phyloP scores from a whole-genome alignment of 2,797 vertebrate genomes.

The Anguilla pacifica region DNA sequence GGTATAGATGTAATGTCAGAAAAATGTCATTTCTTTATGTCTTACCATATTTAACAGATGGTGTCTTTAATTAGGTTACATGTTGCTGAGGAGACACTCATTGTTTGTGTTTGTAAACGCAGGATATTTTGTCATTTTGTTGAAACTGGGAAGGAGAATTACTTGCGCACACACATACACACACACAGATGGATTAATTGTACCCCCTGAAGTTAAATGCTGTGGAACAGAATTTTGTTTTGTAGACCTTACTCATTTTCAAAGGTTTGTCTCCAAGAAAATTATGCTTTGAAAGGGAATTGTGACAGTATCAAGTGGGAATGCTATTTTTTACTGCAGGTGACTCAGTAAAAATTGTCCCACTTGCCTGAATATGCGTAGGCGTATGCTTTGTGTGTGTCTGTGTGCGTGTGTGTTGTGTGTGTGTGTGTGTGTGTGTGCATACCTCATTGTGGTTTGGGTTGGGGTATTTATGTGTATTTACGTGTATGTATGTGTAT shows the following conservation, averaged over 20 bases:
- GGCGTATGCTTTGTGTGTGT: neutral
- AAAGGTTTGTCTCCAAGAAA: conserved; percentile 70
- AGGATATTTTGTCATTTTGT: conserved; percentile 38
- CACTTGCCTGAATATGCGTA: conserved; percentile 49
- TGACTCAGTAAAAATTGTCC: conserved; percentile 70
- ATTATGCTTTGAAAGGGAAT: conserved; percentile 69
- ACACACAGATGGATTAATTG: conserved; percentile 57
- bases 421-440: conserved; percentile 26
- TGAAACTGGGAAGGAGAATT: conserved; percentile 8
- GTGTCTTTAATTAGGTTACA: conserved; percentile 76
- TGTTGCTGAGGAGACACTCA: conserved; percentile 69
- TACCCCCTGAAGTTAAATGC: conserved; percentile 60
- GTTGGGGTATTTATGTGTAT: conserved; percentile 43
- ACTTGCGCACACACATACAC: conserved; percentile 11
- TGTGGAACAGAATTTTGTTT: conserved; percentile 60
- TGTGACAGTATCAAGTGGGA: conserved; percentile 62
- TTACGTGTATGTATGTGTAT: conserved; percentile 38
- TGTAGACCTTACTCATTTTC: conserved; percentile 71
- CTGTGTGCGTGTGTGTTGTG: neutral
- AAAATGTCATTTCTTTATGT: conserved; percentile 63
- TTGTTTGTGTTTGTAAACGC: conserved; percentile 71
- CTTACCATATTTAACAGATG: conserved; percentile 81
- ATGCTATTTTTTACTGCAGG: conserved; percentile 58
- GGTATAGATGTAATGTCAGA: conserved; percentile 62
- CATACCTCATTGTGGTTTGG: conserved; percentile 3